Conservation (phyloP, 2,113 vertebrate genomes). For the Prionailurus bengalensis region DNA sequence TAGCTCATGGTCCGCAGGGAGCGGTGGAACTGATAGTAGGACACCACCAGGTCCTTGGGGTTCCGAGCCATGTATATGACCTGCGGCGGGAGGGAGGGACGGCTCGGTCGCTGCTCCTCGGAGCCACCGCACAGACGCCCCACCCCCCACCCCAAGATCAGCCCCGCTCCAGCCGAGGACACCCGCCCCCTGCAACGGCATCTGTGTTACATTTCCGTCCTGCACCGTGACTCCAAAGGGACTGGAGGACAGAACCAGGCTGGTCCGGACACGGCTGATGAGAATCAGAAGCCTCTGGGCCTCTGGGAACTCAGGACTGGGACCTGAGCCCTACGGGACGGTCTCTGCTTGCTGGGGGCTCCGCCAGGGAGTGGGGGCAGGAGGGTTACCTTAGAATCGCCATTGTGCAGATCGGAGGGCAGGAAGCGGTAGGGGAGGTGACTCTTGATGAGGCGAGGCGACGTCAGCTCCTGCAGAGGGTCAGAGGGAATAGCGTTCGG, state of each 20-base stretch:
- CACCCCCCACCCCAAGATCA: neutral
- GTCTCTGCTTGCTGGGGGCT: neutral
- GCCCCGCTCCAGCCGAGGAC: neutral
- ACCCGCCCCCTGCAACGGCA: accelerated
- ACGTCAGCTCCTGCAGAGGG: conserved; percentile 94
- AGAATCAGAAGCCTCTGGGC: accelerated
- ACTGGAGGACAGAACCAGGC: accelerated
- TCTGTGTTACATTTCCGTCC: accelerated
- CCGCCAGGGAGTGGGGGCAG: accelerated
- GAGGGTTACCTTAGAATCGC: conserved; percentile 94
- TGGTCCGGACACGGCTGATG: accelerated
- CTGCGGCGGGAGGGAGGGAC: conserved; percentile 78
- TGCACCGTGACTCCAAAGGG: no score
- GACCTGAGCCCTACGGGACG: neutral
- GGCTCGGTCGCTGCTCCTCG: accelerated
- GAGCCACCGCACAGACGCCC: neutral
- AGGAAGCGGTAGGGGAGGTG: conserved; percentile 97
- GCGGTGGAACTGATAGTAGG: conserved; percentile 99
- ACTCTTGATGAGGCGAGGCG: conserved; percentile 98
- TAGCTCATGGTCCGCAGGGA: conserved; percentile 99
- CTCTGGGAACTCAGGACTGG: accelerated
- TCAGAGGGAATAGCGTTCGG: neutral
- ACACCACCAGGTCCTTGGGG: conserved; percentile 98
- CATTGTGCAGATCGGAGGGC: conserved; percentile 96
- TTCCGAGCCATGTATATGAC: conserved; percentile 99